Evolutionary conservation across 1,140 invertebrate species (phyloP).

Genomic region (Rhagoletis pomonella): DNA sequence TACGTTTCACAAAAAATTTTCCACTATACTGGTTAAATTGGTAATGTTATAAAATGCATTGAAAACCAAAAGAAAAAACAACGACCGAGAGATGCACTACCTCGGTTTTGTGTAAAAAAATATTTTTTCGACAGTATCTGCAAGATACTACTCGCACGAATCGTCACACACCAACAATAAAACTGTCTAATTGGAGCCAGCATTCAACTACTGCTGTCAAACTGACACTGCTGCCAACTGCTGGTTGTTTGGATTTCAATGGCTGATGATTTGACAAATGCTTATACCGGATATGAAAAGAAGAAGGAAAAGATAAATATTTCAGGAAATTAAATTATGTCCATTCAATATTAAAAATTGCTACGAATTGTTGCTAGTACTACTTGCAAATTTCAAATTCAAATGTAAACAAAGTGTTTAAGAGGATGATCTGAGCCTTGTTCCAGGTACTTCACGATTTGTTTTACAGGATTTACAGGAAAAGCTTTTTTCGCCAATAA

Average conservation of each 20-base stretch:
- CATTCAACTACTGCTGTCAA: constrained; percentile 29
- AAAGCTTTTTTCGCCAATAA: no score
- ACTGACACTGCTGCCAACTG: constrained; percentile 9
- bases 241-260: neutral
- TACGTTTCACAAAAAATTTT: constrained; percentile 6
- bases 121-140: constrained; percentile 33
- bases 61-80: constrained; percentile 34
- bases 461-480: no score
- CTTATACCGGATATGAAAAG: neutral
- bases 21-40: neutral
- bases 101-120: constrained; percentile 3
- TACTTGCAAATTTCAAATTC: no score
- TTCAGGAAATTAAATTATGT: no score
- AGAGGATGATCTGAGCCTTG: no score
- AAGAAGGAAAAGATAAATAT: neutral
- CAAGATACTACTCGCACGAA: constrained; percentile 25
- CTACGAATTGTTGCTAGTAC: no score
- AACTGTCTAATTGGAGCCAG: constrained; percentile 42
- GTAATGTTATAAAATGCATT: neutral
- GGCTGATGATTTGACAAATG: neutral
- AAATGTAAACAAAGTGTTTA: no score
- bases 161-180: constrained; percentile 45
- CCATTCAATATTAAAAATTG: no score
- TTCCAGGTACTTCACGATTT: no score
- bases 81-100: neutral